These are phyloP conservation scores for Lucinisca nassula DNA, from an alignment of 2,888 invertebrate genomes.

Conservation along the genomic window DNA sequence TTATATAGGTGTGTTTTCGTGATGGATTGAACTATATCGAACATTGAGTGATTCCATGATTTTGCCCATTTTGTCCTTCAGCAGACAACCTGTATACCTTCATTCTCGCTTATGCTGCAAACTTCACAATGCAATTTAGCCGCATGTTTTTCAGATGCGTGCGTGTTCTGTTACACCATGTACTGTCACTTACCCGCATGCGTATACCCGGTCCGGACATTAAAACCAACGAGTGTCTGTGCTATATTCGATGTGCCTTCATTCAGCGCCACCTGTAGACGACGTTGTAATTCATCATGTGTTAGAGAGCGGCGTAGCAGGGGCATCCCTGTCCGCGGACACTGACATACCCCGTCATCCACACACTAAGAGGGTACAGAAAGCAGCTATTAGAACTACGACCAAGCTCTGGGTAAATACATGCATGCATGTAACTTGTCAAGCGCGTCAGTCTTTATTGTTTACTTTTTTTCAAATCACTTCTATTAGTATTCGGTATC, in stretches of 20 bases:
- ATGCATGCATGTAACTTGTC: background rate
- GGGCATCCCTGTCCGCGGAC: constrained; percentile 67
- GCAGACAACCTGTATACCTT: too few species aligned
- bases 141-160: too few species aligned
- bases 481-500: too few species aligned
- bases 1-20: too few species aligned
- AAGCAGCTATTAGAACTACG: constrained; percentile 24
- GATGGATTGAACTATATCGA: too few species aligned
- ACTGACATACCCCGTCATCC: constrained; percentile 72
- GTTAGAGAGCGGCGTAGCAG: constrained; percentile 73
- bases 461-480: too few species aligned
- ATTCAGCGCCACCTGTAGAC: constrained; percentile 79
- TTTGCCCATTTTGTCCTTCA: too few species aligned
- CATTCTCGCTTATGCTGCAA: too few species aligned
- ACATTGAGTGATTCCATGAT: too few species aligned
- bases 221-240: constrained; percentile 79
- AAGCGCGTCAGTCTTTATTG: too few species aligned
- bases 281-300: constrained; percentile 80
- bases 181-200: constrained; percentile 83
- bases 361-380: constrained; percentile 66
- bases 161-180: too few species aligned
- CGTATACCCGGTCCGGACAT: constrained; percentile 82
- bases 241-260: constrained; percentile 81
- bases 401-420: background rate
- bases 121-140: too few species aligned